Conservation (phyloP, 1,140 invertebrate genomes). For the Sinonovacula constricta region DNA sequence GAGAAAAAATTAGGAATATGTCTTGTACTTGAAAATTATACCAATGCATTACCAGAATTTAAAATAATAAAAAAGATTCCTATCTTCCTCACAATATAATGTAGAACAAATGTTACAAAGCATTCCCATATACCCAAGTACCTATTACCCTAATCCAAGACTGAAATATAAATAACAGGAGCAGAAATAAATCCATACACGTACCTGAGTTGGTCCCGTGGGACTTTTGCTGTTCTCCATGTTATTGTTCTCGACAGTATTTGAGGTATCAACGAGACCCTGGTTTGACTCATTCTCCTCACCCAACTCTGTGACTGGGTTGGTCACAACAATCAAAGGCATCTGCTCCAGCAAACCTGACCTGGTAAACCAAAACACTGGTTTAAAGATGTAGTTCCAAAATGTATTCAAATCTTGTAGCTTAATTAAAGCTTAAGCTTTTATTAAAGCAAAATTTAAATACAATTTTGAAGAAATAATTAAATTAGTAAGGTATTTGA, state of each 20-base stretch:
- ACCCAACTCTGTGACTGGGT: constrained; percentile 73
- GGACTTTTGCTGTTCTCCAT: constrained; percentile 28
- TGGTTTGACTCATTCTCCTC: constrained; percentile 64
- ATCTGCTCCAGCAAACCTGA: constrained; percentile 93
- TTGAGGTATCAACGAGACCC: not conserved
- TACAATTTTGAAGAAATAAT: too few relatives aligned
- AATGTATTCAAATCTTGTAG: too few relatives aligned
- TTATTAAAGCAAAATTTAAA: too few relatives aligned
- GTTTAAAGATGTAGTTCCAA: too few relatives aligned
- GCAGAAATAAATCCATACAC: constrained; percentile 20
- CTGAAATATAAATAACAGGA: not conserved
- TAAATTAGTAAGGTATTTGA: too few relatives aligned
- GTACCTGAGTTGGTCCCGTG: constrained; percentile 44
- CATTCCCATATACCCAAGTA: too few relatives aligned
- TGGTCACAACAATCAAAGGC: constrained; percentile 84
- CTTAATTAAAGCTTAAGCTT: too few relatives aligned
- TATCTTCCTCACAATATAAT: not conserved
- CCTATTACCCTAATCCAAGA: not conserved
- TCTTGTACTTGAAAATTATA: too few relatives aligned
- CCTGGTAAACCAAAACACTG: too few relatives aligned
- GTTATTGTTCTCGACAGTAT: constrained; percentile 27
- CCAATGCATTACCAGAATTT: not conserved
- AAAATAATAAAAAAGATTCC: not conserved
- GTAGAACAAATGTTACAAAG: not conserved
- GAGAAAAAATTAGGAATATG: too few relatives aligned